These are phyloP conservation scores for Alosa sapidissima DNA, from an alignment of 2,797 vertebrate genomes.

Conservation along the genomic window DNA sequence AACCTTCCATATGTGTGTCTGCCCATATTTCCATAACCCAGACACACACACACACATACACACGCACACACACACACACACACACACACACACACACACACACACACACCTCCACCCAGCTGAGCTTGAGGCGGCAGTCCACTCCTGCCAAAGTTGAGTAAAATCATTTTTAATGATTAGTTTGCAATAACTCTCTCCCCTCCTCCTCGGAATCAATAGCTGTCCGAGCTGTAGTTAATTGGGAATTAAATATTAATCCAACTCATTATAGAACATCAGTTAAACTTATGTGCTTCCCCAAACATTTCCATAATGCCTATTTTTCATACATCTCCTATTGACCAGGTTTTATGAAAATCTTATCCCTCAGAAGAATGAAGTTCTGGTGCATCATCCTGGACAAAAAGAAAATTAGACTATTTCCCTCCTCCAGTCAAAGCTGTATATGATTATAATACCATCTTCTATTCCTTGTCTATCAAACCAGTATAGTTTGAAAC, in stretches of 20 bases:
- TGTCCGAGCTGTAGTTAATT: conserved; percentile 54
- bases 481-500: not conserved
- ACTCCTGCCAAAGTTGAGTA: not conserved
- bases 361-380: not conserved
- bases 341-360: not conserved
- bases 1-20: not conserved
- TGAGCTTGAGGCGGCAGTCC: not conserved
- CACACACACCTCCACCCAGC: not conserved
- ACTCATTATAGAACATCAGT: conserved; percentile 43
- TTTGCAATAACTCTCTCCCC: conserved; percentile 47
- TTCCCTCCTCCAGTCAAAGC: not conserved
- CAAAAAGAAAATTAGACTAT: not conserved
- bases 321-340: not conserved
- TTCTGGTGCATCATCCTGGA: not conserved
- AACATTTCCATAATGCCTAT: conserved; percentile 12
- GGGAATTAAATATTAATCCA: conserved; percentile 65
- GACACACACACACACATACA: not conserved
- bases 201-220: conserved; percentile 52
- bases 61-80: not conserved
- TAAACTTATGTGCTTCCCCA: conserved; percentile 17
- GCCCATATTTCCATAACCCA: not conserved
- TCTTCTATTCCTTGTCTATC: not conserved
- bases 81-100: not conserved
- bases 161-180: conserved; percentile 52
- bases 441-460: not conserved